Base-by-base conservation (phyloP, 2,888 invertebrate genomes). In the Dicranocentrus wangi region DNA sequence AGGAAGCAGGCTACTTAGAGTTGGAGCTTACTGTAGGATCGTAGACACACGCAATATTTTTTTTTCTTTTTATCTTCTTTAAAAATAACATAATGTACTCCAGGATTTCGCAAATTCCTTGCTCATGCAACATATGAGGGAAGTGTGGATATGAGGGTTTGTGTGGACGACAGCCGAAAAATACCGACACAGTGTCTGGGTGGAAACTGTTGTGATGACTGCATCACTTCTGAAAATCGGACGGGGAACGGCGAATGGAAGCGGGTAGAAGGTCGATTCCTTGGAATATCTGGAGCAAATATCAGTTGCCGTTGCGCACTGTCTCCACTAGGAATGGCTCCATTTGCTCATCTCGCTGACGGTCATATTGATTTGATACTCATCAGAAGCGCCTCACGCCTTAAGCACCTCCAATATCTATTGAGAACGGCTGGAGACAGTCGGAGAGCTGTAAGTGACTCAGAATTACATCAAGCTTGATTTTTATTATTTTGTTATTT, bases 341-440 rank as follows among this genome's bases (percentile, higher is more conserved):
- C 94, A 0, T 92, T 91, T 87, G 93, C 93, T 88, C 95, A 95
- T 88, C 89, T 94, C 47, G 94, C 94, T 0, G 94, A 95, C 88
- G 95, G 95, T 28, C 93, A 92, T 88, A 90, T 94, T 80, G 94
- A 95, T 89, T 90, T 95, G 84, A 92, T 95, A 83, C 88, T 95
- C 51, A 92, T 95, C 43, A 91, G 91, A 58, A 93, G 93, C 87
- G 93, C 94, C 21, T 92, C 93, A 21, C 88, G 94, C 75, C 87
- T 93, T 47, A 93, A 94, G 87, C 94, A 93, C 88, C 88, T 94
- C 55, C 91, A 92, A 82, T 91, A 94, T 87, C 89, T 95, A 63
- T 88, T 93, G 32, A 90, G 92, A 83, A 90, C 93, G 65, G 91
- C 92, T 65, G 92, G 92, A 84, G 91, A 91, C 87, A 90, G 90